phyloP scores from a whole-genome alignment of 2,113 vertebrate genomes.

The Meles meles region DNA sequence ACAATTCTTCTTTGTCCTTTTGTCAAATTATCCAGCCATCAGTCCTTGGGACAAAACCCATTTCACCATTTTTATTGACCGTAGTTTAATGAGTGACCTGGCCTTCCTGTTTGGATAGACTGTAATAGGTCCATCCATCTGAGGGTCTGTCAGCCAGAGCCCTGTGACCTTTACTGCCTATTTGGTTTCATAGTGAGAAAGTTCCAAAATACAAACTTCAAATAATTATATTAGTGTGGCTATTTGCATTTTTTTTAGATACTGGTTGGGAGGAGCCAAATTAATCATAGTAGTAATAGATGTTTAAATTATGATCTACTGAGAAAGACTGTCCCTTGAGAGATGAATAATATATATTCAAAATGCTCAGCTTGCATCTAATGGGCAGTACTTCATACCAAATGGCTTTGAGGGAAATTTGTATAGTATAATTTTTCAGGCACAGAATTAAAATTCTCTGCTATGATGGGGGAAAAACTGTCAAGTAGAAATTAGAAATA shows the following conservation, averaged over 20 bases:
- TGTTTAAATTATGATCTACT: conserved; percentile 42
- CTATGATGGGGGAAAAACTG: neutral
- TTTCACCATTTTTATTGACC: conserved; percentile 81
- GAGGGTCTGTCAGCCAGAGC: conserved; percentile 67
- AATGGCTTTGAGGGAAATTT: neutral
- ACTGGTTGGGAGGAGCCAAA: neutral
- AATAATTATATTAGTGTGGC: conserved; percentile 43
- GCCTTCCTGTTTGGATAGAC: conserved; percentile 76
- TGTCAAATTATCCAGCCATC: conserved; percentile 79
- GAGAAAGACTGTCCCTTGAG: neutral
- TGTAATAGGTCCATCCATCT: conserved; percentile 80
- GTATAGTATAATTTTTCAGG: conserved; percentile 37
- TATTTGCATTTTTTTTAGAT: conserved; percentile 57
- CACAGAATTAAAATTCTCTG: conserved; percentile 56
- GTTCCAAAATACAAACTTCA: conserved; percentile 69
- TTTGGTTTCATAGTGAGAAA: conserved; percentile 66
- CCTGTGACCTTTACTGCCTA: conserved; percentile 66
- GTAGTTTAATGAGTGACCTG: conserved; percentile 77
- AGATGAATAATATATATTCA: conserved; percentile 21
- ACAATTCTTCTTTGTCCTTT: conserved; percentile 76
- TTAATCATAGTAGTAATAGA: conserved; percentile 39
- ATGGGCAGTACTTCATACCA: conserved; percentile 17
- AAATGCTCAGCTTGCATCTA: conserved; percentile 5
- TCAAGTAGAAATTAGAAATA: conserved; percentile 56
- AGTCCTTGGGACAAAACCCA: conserved; percentile 79